Evolutionary conservation across 53 echinoderm and acorn worm genomes (phyloP), one percentile per base, ranked within the genome.

Genomic region (Temnopleurus reevesii): DNA sequence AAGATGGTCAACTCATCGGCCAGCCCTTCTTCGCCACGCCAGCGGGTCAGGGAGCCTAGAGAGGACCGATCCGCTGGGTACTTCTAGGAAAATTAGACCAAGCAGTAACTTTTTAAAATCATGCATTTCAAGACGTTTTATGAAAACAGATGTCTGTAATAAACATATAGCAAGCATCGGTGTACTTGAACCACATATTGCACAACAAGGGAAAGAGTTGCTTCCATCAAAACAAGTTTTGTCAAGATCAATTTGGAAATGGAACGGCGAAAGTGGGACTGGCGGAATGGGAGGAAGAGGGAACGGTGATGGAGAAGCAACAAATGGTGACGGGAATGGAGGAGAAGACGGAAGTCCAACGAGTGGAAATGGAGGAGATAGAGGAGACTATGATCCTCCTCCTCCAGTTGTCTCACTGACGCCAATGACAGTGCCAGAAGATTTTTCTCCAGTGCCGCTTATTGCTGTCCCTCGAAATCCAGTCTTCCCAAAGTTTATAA

Each of bases 401-500:
- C 84, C 89, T 0, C 36, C 81, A 7, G 94, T 94, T 84, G 92
- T 93, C 2, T 96, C 99, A 34, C 59, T 99, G 29, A 92, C 96
- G 46, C 91, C 99, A 44, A 89, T 96, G 91, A 99, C 93, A 9
- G 94, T 98, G 18, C 99, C 99, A 17, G 99, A 99, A 35, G 86
- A 89, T 8, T 92, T 99, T 43, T 86, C 99, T 46, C 99, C 99
- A 12, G 87, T 99, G 60, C 99, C 99, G 27, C 93, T 99, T 28
- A 96, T 99, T 80, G 96, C 99, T 26, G 99, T 99, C 19, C 91
- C 87, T 66, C 90, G 99, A 84, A 99, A 96, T 92, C 99, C 99
- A 33, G 94, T 99, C 76, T 99, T 99, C 58, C 99, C 99, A 12
- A 99, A 99, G 58, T 99, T 99, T 76, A 96, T 99, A 24, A 99